phyloP scores from a whole-genome alignment of 2,113 vertebrate genomes.

The Zapus hudsonius region DNA sequence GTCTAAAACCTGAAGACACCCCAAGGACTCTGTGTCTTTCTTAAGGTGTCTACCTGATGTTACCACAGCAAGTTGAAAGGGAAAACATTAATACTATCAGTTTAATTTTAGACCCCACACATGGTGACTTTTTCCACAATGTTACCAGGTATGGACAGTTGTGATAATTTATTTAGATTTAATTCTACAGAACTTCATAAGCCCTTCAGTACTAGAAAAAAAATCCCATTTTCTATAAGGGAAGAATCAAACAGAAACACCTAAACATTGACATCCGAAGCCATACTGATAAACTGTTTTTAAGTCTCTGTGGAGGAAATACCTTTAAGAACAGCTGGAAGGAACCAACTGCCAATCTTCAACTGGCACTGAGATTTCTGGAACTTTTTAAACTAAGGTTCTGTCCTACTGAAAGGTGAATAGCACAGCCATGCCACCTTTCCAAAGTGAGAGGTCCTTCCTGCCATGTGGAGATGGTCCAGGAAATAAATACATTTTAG shows the following conservation, averaged over 20 bases:
- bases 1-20: neutral
- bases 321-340: conserved; percentile 65
- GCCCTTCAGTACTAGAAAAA: neutral
- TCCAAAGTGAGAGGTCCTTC: neutral
- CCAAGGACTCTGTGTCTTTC: neutral
- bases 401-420: neutral
- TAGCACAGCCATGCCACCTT: neutral
- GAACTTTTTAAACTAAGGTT: neutral
- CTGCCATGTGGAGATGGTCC: neutral
- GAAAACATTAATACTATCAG: neutral
- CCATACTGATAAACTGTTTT: neutral
- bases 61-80: neutral
- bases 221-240: neutral
- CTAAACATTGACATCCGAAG: neutral
- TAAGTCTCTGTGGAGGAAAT: conserved; percentile 25
- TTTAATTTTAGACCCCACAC: neutral
- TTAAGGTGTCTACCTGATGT: neutral
- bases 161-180: neutral
- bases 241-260: conserved; percentile 41
- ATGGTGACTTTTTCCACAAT: neutral
- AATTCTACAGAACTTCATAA: neutral
- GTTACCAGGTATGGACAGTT: neutral
- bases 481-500: neutral
- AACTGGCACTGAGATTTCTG: conserved; percentile 62
- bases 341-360: conserved; percentile 61